Percentiles rank a stretch among this genome's conserved stretches.
phyloP scores from a whole-genome alignment of 2,888 invertebrate species.

The Lochmaea crataegi region DNA sequence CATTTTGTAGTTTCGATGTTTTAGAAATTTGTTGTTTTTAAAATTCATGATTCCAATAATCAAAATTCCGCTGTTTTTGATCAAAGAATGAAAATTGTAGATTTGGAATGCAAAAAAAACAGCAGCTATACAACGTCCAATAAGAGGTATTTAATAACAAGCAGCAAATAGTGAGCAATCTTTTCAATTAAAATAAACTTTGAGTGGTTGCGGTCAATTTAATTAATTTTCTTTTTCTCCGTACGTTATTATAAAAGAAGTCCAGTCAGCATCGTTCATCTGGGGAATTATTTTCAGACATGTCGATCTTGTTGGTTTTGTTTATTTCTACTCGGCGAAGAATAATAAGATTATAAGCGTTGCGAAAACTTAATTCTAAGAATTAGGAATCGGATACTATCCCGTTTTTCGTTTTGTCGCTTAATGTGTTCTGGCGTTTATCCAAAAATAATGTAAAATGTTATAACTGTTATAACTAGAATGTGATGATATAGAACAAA shows the following conservation, averaged over 20 bases:
- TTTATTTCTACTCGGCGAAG: background rate
- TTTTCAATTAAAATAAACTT: background rate
- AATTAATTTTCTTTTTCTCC: background rate
- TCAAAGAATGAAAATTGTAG: too few relatives aligned
- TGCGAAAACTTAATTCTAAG: background rate
- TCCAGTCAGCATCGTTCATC: background rate
- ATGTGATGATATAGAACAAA: background rate
- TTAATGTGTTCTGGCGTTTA: conserved; percentile 1
- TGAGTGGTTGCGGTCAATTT: background rate
- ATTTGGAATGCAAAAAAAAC: too few relatives aligned
- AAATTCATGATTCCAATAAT: too few relatives aligned
- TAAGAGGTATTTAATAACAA: background rate
- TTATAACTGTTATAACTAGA: conserved; percentile 1
- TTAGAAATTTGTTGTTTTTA: too few relatives aligned
- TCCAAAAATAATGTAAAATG: conserved; percentile 1
- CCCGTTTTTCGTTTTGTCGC: background rate
- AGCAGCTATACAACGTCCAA: background rate
- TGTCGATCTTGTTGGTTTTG: background rate
- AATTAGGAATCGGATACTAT: conserved; percentile 2
- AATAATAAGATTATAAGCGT: background rate
- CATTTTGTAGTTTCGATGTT: too few relatives aligned
- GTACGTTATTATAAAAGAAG: background rate
- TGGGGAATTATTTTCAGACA: background rate
- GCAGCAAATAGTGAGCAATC: background rate
- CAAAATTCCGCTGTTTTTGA: too few relatives aligned